A percentile compares a stretch with the other conserved stretches of the same genome.
Conservation (phyloP, 2,113 vertebrate genomes). For the Phrynocephalus versicolor region DNA sequence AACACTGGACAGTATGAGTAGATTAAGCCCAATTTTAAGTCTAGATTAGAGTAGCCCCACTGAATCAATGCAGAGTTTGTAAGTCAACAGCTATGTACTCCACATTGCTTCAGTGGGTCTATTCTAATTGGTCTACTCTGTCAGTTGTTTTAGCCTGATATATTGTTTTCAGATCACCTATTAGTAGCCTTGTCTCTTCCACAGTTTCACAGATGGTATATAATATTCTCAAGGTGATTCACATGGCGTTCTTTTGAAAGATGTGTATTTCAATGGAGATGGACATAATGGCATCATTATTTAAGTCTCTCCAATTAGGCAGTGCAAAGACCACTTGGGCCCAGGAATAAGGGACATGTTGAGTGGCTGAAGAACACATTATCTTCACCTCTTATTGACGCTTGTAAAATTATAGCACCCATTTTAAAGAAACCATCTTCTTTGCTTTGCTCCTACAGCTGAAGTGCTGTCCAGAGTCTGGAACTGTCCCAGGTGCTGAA, state of each 20-base stretch:
- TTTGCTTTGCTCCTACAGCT: not conserved
- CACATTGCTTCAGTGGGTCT: too few relatives aligned
- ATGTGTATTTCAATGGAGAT: too few relatives aligned
- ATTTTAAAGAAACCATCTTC: not conserved
- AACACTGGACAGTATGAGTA: not conserved
- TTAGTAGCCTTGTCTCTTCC: not conserved
- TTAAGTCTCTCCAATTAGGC: not conserved
- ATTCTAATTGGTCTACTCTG: too few relatives aligned
- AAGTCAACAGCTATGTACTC: too few relatives aligned
- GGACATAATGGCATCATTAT: not conserved
- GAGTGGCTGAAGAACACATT: not conserved
- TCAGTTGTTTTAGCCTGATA: too few relatives aligned
- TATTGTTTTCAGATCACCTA: not conserved
- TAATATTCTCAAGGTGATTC: not conserved
- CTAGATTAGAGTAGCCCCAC: too few relatives aligned
- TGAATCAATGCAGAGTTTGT: too few relatives aligned
- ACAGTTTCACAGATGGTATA: not conserved
- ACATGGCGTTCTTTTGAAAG: not conserved
- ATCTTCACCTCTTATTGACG: not conserved
- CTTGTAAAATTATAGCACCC: not conserved
- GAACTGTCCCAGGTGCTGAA: conserved; percentile 5
- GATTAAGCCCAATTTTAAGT: too few relatives aligned
- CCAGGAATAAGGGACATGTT: not conserved
- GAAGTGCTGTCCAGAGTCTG: too few relatives aligned
- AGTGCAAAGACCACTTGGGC: too few relatives aligned